Conservation (phyloP, 2,797 vertebrate genomes). For the Miichthys miiuy region DNA sequence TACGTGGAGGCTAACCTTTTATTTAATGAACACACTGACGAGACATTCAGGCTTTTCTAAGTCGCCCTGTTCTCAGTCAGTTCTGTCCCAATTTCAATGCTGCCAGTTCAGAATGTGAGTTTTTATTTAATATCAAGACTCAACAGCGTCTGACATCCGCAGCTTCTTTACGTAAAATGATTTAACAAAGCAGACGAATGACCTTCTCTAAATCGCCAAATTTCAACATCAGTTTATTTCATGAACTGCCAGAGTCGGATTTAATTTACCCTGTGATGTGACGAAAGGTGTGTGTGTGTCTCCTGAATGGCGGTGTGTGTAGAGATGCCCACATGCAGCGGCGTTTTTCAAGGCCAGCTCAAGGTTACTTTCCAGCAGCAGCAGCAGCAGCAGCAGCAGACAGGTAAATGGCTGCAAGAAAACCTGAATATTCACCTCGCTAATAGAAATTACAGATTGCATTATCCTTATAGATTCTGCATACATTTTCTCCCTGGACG, state of each 20-base stretch:
- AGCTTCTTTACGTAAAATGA: slow-evolving; percentile 27
- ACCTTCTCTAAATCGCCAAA: slow-evolving; percentile 50
- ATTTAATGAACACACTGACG: slow-evolving; percentile 51
- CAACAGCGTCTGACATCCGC: slow-evolving; percentile 25
- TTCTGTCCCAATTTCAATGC: slow-evolving; percentile 12
- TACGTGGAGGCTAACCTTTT: slow-evolving; percentile 55
- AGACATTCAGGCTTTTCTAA: slow-evolving; percentile 17
- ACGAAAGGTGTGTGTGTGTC: slow-evolving; percentile 14
- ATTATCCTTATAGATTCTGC: slow-evolving; percentile 14
- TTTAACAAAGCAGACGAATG: slow-evolving; percentile 23
- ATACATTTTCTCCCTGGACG: slow-evolving; percentile 29
- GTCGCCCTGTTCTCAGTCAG: slow-evolving; percentile 24
- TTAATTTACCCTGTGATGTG: slow-evolving; percentile 40
- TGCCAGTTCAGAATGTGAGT: slow-evolving; percentile 20
- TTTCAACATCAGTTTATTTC: slow-evolving; percentile 61
- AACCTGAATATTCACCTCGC: not conserved
- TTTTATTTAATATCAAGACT: slow-evolving; percentile 46
- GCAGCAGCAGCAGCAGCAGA: slow-evolving; percentile 43
- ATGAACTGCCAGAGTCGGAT: slow-evolving; percentile 17
- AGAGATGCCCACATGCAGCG: slow-evolving; percentile 24
- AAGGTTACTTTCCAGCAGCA: slow-evolving; percentile 67
- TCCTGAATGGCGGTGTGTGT: slow-evolving; percentile 1
- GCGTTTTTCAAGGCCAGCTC: slow-evolving; percentile 64
- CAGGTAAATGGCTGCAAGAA: slow-evolving; percentile 8
- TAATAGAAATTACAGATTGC: slow-evolving; percentile 41